Evolutionary conservation across 2,797 vertebrate species (phyloP), one percentile per base, ranked within the genome.

Genomic region (Toxotes lorentzi): DNA sequence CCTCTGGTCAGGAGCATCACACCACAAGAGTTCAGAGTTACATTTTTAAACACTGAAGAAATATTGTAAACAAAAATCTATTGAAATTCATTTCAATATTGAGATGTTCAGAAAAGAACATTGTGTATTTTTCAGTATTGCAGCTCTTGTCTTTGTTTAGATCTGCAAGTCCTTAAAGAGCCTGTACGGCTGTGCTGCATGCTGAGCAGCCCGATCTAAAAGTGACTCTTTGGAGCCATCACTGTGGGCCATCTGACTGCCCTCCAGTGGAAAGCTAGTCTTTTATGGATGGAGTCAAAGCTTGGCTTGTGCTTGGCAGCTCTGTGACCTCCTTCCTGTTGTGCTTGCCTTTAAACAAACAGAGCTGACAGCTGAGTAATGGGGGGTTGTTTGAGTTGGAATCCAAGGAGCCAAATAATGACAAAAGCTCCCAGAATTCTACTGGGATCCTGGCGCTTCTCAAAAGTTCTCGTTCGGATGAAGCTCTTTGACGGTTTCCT

Each of bases 251-350:
- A 41, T 87, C 87, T 74, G 81, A 85, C 82, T 80, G 67, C 80
- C 83, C 84, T 87, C 64, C 85, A 80, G 70, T 78, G 72, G 64
- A 88, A 82, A 88, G 63, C 56, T 58, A 45, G 66, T 86, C 79
- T 89, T 90, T 91, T 84, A 90, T 86, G 64, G 58, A 79, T 69
- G 57, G 32, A 86, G 82, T 92, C 91, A 91, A 90, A 90, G 79
- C 87, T 87, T 64, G 43, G 81, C 89, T 91, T 85, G 86, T 79
- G 79, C 81, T 91, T 83, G 81, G 90, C 90, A 90, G 92, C 86
- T 88, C 78, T 87, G 79, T 72, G 81, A 83, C 82, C 85, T 86
- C 76, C 83, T 92, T 93, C 88, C 89, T 93, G 88, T 90, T 87
- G 86, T 30, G 85, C 73, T 76, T 47, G 71, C 66, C 56, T 78